These are phyloP conservation scores for Empidonax alnorum DNA, from an alignment of 2,113 vertebrate species.

Conservation along the genomic window DNA sequence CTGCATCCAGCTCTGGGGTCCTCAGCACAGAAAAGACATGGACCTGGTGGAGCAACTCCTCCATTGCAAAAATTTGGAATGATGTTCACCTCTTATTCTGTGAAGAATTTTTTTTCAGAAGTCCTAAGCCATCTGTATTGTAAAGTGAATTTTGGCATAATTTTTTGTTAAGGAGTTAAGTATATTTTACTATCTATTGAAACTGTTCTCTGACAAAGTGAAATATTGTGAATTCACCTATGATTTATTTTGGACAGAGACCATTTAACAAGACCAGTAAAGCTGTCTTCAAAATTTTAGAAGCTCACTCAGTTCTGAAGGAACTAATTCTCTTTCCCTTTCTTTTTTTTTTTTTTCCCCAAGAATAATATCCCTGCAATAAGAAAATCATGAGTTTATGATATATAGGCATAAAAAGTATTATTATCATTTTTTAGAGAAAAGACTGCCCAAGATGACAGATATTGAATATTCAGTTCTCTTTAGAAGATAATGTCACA, in stretches of 20 bases:
- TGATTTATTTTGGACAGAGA: neutral
- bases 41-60: neutral
- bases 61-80: neutral
- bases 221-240: constrained; percentile 7
- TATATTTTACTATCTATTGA: neutral
- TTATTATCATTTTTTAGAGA: neutral
- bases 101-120: neutral
- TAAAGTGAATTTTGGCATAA: neutral
- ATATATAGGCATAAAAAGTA: neutral
- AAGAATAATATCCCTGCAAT: neutral
- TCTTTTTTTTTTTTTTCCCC: neutral
- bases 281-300: constrained; percentile 37
- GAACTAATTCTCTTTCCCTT: neutral
- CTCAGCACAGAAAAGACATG: neutral
- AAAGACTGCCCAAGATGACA: neutral
- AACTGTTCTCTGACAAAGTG: constrained; percentile 1
- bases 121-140: neutral
- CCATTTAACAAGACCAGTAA: constrained; percentile 1
- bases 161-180: neutral
- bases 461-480: neutral
- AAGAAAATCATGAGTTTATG: neutral
- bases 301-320: neutral
- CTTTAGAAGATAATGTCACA: neutral
- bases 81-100: neutral
- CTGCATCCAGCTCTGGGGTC: neutral